phyloP scores from a whole-genome alignment of 2,888 invertebrate species.

The Tenthredo mesomela region DNA sequence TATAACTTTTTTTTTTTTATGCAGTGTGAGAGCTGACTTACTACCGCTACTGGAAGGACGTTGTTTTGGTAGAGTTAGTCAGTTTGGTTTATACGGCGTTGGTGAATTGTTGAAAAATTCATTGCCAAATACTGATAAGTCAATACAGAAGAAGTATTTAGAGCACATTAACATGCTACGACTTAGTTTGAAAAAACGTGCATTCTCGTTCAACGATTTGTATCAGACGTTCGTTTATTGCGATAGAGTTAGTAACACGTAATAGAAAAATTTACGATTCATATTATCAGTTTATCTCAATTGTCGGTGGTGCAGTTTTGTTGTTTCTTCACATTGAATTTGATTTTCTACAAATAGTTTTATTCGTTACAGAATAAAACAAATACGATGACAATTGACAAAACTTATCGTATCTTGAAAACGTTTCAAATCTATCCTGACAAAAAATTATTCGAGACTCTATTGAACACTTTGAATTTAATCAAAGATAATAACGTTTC shows the following conservation, averaged over 20 bases:
- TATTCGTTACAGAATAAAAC: not conserved
- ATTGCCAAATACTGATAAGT: conserved; percentile 43
- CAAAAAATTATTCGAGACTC: conserved; percentile 14
- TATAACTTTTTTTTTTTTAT: conserved; percentile 21
- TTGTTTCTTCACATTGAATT: not conserved
- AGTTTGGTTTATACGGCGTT: conserved; percentile 37
- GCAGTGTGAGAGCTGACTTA: conserved; percentile 54
- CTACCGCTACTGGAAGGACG: conserved; percentile 16
- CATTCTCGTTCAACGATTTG: conserved; percentile 57
- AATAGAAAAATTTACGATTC: not conserved
- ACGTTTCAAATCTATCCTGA: conserved; percentile 38
- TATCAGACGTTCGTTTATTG: conserved; percentile 55
- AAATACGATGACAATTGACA: not conserved
- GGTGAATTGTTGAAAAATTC: conserved; percentile 53
- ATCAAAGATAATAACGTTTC: conserved; percentile 55
- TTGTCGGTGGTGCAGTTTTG: not conserved
- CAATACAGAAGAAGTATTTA: conserved; percentile 55
- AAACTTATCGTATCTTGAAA: not conserved
- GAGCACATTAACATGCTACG: conserved; percentile 60
- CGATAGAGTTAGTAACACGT: conserved; percentile 12
- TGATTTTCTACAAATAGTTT: not conserved
- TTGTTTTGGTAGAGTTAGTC: conserved; percentile 43
- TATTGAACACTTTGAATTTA: conserved; percentile 60
- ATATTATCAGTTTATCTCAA: not conserved
- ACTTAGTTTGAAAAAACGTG: conserved; percentile 58